Percentiles rank a stretch among this genome's conserved stretches.
phyloP scores from a whole-genome alignment of 2,888 invertebrate genomes.

The Mongoloraphidia duomilia region DNA sequence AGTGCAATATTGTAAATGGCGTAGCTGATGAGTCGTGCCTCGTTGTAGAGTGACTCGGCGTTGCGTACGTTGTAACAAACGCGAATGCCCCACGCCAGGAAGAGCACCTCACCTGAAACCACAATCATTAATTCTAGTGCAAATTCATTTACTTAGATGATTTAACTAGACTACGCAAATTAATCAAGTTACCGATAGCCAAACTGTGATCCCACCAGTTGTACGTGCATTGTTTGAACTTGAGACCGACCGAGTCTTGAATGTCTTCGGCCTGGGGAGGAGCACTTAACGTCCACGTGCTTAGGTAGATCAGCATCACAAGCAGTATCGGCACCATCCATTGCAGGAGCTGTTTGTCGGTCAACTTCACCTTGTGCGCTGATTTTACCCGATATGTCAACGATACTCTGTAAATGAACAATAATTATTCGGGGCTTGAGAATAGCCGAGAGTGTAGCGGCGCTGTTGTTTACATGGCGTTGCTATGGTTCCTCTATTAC shows the following conservation, averaged over 20 bases:
- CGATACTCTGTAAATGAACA: slow-evolving; percentile 53
- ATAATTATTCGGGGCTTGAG: too few species aligned
- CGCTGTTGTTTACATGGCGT: too few species aligned
- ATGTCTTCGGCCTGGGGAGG: slow-evolving; percentile 73
- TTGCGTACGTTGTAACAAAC: slow-evolving; percentile 79
- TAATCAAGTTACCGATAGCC: slow-evolving; percentile 50
- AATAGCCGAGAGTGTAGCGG: too few species aligned
- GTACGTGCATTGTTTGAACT: slow-evolving; percentile 79
- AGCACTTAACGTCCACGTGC: slow-evolving; percentile 81
- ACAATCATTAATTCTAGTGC: slow-evolving; percentile 13
- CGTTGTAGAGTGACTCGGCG: slow-evolving; percentile 86
- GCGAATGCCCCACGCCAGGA: slow-evolving; percentile 70
- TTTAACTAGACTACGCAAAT: neutral
- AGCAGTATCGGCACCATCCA: slow-evolving; percentile 88
- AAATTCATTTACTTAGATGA: neutral
- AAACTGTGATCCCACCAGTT: slow-evolving; percentile 94
- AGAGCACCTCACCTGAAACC: slow-evolving; percentile 55
- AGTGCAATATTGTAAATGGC: slow-evolving; percentile 90
- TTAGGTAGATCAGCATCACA: slow-evolving; percentile 75
- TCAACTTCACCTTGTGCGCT: slow-evolving; percentile 81
- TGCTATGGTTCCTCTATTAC: too few species aligned
- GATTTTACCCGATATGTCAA: slow-evolving; percentile 86
- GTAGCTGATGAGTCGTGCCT: slow-evolving; percentile 83
- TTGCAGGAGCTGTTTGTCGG: slow-evolving; percentile 81
- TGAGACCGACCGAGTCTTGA: slow-evolving; percentile 56